Base-by-base conservation (phyloP, 2,888 invertebrate species). In the Drosophila ezoana region DNA sequence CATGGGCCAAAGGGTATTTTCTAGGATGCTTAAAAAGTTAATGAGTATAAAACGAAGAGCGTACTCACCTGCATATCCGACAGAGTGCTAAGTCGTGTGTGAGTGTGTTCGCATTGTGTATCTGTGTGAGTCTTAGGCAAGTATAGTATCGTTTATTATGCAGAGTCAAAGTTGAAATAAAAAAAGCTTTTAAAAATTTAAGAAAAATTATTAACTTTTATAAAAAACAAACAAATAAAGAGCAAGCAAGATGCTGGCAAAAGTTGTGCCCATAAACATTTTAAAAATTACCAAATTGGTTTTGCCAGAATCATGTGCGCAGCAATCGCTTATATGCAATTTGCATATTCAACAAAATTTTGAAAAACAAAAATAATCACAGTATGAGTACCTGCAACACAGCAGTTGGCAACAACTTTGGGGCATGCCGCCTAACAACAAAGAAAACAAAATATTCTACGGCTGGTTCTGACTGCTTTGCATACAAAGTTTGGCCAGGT, bases 301-400 rank as follows among this genome's bases (percentile, higher is more conserved):
- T 68, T 52, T 41, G 35, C 16, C 9, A 33, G 41, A 47, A 32
- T 35, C 20, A 54, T 49, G 35, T 48, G 8, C 41, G n/a, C 4
- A 32, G 54, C 45, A 63, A 65, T 67, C 68, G 58, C 59, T 70
- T 67, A 57, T 57, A 67, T 67, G 48, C 60, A 74, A 84, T 85
- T 89, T 89, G 66, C 79, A 85, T 87, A 76, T 76, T 83, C 69
- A 69, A 74, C 61, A 69, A 57, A 62, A 70, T 70, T 68, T 66
- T 16, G 1, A 53, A 62, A 33, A 62, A 37, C 38, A 67, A 48
- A 43, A 51, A 58, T 49, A 52, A 48, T 48, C 51, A 51, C 28
- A 38, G 16, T 44, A 43, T 40, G 9, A 28, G 52, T 48, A 40
- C 23, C 47, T 65, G 37, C 23, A 58, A 33, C 40, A 52, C 16